Base-by-base conservation (phyloP, 2,888 invertebrate species). In the Mythimna vitellina region DNA sequence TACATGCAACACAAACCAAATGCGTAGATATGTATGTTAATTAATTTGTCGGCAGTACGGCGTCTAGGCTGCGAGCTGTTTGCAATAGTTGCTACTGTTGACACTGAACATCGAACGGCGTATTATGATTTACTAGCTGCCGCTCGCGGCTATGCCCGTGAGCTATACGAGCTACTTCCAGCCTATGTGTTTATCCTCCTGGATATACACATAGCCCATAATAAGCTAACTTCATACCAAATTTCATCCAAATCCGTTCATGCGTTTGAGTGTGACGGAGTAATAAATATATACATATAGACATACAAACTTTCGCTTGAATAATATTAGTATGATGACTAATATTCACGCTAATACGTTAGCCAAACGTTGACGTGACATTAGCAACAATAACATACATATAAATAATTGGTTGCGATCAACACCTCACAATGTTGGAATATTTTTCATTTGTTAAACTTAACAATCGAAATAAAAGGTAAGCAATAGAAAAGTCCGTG, bases 21-120 rank as follows among this genome's bases (percentile, higher is more conserved):
- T 66, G 67, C 53, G 69, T 71, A 79, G 61, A 69, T 69, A 83
- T 64, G 71, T 71, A 83, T 82, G 81, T 83, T 81, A 83, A 81
- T 83, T 77, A 82, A 82, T 81, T 82, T 82, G 73, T 73, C 68
- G 72, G 63, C 51, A 81, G 70, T 63, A 68, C 56, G 70, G 60
- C 73, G 82, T 71, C 69, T 82, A 61, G 66, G 67, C 70, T 53
- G 56, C 51, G 49, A 68, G 58, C 53, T 83, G 83, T 85, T 85
- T 76, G 74, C 56, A 22, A 63, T 71, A 83, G 73, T 65, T 64
- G 67, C 81, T 70, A 61, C 60, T 81, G 83, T 83, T 85, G 81
- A 78, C 78, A 74, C 53, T 63, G 73, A 82, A 75, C 72, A 70
- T 70, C 68, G 32, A 74, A 82, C 75, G 42, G 42, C 68, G 68